A percentile compares a stretch with the other conserved stretches of the same genome.
These are phyloP conservation scores for Kryphioiulus occultus DNA, from an alignment of 2,888 invertebrate species.

Conservation along the genomic window DNA sequence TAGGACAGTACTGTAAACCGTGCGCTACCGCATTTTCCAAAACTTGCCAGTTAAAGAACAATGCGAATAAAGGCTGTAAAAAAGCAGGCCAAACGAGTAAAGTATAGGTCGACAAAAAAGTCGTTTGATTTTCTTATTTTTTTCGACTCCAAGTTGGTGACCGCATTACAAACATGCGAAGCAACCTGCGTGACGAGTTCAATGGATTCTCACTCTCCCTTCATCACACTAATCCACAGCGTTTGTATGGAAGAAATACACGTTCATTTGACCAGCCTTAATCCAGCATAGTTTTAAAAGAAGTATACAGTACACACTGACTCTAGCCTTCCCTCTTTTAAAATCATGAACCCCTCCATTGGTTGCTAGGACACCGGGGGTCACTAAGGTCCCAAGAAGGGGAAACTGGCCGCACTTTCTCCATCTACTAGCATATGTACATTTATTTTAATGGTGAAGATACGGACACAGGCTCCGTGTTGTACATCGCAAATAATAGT, in stretches of 20 bases:
- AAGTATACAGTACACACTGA: constrained; percentile 33
- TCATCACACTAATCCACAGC: constrained; percentile 22
- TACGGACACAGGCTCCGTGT: constrained; percentile 31
- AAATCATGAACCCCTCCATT: constrained; percentile 41
- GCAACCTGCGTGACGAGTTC: constrained; percentile 41
- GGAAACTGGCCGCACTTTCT: constrained; percentile 47
- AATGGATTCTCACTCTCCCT: constrained; percentile 44
- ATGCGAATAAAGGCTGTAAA: neutral
- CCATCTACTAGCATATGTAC: constrained; percentile 39
- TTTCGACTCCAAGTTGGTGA: constrained; percentile 39
- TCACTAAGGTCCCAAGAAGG: constrained; percentile 44
- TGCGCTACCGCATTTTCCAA: constrained; percentile 8
- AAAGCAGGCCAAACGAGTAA: neutral
- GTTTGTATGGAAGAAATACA: neutral
- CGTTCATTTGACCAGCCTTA: constrained; percentile 42
- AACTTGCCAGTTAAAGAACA: constrained; percentile 11
- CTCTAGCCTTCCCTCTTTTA: constrained; percentile 40
- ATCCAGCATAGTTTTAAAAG: constrained; percentile 35
- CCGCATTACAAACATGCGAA: constrained; percentile 39
- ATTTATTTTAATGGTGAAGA: constrained; percentile 39
- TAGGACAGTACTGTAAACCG: neutral
- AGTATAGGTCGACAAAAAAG: constrained; percentile 20
- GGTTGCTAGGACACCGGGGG: constrained; percentile 44
- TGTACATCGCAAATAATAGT: constrained; percentile 31
- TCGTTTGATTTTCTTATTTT: constrained; percentile 11